Evolutionary conservation across 2,888 invertebrate genomes (phyloP).

Genomic region (Hedychridium roseum): DNA sequence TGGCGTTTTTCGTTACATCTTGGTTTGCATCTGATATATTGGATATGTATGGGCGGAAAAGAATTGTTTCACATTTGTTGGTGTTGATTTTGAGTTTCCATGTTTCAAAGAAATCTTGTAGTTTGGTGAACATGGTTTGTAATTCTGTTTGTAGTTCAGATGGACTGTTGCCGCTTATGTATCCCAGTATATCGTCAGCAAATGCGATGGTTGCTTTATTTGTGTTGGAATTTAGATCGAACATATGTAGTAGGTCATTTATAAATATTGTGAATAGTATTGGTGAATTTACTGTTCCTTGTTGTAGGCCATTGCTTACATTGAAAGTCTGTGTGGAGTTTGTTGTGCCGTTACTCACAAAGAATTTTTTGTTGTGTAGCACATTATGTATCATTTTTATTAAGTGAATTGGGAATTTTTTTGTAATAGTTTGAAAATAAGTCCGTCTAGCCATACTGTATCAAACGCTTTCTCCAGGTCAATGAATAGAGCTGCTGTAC

Average conservation of each 20-base stretch:
- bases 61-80: constrained; percentile 16
- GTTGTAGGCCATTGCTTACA: not conserved
- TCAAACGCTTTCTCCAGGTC: constrained; percentile 26
- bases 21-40: not conserved
- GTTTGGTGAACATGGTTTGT: constrained; percentile 9
- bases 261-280: not conserved
- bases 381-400: constrained; percentile 32
- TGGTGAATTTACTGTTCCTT: not conserved
- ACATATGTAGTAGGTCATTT: constrained; percentile 1
- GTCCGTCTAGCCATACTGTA: constrained; percentile 28
- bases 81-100: constrained; percentile 20
- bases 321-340: not conserved
- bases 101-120: not conserved
- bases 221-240: constrained; percentile 1
- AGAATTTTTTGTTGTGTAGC: constrained; percentile 12
- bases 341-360: not conserved
- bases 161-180: not conserved
- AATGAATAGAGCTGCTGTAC: constrained; percentile 19
- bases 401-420: constrained; percentile 26
- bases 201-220: constrained; percentile 9
- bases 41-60: constrained; percentile 5
- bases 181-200: constrained; percentile 21
- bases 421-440: constrained; percentile 30
- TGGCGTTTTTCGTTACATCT: constrained; percentile 2
- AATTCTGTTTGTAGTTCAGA: constrained; percentile 2